Conservation (phyloP, 2,888 invertebrate genomes). For the Nomada lathburiana region DNA sequence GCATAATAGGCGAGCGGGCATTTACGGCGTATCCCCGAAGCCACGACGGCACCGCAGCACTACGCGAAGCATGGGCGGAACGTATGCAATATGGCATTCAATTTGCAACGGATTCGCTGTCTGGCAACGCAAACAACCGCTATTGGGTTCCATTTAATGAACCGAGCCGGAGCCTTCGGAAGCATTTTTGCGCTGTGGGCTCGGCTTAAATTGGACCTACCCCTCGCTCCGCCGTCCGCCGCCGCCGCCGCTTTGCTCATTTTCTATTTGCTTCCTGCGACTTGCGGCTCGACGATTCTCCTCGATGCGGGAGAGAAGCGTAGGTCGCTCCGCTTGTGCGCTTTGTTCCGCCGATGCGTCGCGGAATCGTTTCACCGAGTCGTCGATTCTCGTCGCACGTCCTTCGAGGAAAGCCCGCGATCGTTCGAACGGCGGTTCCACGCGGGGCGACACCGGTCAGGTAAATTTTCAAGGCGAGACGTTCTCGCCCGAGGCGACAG, state of each 20-base stretch:
- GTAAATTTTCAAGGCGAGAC: conserved; percentile 43
- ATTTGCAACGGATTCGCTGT: conserved; percentile 80
- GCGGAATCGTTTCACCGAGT: neutral
- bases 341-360: conserved; percentile 21
- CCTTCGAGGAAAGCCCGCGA: neutral
- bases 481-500: conserved; percentile 19
- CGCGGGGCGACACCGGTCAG: conserved; percentile 8
- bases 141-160: conserved; percentile 82
- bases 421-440: neutral
- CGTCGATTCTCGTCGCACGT: neutral
- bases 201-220: conserved; percentile 79
- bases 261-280: conserved; percentile 72
- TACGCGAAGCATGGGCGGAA: conserved; percentile 62
- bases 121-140: conserved; percentile 81
- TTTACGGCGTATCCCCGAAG: conserved; percentile 76
- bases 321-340: conserved; percentile 4
- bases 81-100: conserved; percentile 81
- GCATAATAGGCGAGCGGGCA: conserved; percentile 77
- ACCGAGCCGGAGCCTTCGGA: conserved; percentile 78
- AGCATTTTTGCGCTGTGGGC: conserved; percentile 79
- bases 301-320: conserved; percentile 18
- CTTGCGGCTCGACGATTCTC: conserved; percentile 64
- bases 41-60: conserved; percentile 71
- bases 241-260: conserved; percentile 51
- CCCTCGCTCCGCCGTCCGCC: conserved; percentile 44